Conservation (phyloP, 2,888 invertebrate species). For the Oligia fasciuncula region DNA sequence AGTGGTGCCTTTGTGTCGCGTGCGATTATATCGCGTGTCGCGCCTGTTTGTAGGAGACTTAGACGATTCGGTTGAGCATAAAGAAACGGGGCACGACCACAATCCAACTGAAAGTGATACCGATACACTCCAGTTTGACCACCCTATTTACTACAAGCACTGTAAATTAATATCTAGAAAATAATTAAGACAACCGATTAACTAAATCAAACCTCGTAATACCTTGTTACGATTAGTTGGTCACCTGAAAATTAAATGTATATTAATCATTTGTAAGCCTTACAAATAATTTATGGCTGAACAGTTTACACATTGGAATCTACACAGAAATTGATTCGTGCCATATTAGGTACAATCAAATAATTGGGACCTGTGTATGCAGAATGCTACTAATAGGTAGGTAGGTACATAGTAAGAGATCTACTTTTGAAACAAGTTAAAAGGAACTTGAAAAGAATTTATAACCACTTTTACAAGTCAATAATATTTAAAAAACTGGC, state of each 20-base stretch:
- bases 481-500: no score
- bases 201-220: constrained; percentile 57
- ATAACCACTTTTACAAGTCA: no score
- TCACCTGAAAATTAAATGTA: constrained; percentile 57
- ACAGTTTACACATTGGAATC: constrained; percentile 54
- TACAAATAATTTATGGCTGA: constrained; percentile 46
- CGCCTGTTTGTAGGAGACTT: no score
- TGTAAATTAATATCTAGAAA: constrained; percentile 53
- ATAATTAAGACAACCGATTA: constrained; percentile 55
- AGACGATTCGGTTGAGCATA: no score
- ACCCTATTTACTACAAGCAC: constrained; percentile 25
- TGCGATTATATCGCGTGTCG: no score
- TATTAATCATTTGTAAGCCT: constrained; percentile 54
- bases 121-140: constrained; percentile 17
- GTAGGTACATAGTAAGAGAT: neutral
- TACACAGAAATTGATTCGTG: constrained; percentile 47
- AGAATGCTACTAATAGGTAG: constrained; percentile 5
- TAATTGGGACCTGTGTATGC: constrained; percentile 29
- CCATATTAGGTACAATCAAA: constrained; percentile 55
- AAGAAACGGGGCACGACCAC: neutral
- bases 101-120: constrained; percentile 16
- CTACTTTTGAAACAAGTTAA: neutral
- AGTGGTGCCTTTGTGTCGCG: no score
- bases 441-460: no score
- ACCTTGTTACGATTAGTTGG: constrained; percentile 46